These are phyloP conservation scores for Chironomus riparius DNA, from an alignment of 2,888 invertebrate species.

Conservation along the genomic window DNA sequence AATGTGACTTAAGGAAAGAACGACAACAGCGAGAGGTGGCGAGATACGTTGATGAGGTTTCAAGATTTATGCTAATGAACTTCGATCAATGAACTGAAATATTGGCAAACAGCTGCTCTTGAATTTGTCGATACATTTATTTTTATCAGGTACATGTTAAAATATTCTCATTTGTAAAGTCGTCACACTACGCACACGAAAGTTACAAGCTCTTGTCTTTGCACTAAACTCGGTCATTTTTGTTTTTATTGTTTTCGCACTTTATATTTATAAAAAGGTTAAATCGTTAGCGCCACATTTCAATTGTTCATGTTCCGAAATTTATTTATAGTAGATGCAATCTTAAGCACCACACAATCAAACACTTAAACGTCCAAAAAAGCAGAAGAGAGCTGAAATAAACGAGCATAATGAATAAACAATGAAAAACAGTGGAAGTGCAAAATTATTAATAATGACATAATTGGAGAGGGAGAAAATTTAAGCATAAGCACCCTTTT, in stretches of 20 bases:
- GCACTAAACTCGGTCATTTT: too few species aligned
- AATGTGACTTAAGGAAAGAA: too few species aligned
- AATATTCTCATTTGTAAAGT: background rate
- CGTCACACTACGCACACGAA: too few species aligned
- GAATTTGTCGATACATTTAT: background rate
- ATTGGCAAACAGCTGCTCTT: constrained; percentile 1
- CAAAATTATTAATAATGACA: constrained; percentile 19
- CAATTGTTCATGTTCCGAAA: too few species aligned
- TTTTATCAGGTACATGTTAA: background rate
- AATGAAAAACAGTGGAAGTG: background rate
- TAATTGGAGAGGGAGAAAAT: constrained; percentile 21
- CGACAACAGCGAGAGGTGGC: background rate
- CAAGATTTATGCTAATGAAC: constrained; percentile 20
- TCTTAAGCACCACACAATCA: too few species aligned
- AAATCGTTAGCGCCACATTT: too few species aligned
- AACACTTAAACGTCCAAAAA: too few species aligned
- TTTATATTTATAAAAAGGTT: too few species aligned
- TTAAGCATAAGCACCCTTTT: background rate
- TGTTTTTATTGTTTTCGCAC: too few species aligned
- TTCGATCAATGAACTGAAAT: constrained; percentile 21
- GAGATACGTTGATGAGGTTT: background rate
- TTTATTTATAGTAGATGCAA: too few species aligned
- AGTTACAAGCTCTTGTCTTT: too few species aligned
- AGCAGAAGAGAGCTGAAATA: too few species aligned
- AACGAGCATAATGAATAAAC: background rate